Conservation (phyloP, 2,113 vertebrate genomes). For the Loxodonta africana region DNA sequence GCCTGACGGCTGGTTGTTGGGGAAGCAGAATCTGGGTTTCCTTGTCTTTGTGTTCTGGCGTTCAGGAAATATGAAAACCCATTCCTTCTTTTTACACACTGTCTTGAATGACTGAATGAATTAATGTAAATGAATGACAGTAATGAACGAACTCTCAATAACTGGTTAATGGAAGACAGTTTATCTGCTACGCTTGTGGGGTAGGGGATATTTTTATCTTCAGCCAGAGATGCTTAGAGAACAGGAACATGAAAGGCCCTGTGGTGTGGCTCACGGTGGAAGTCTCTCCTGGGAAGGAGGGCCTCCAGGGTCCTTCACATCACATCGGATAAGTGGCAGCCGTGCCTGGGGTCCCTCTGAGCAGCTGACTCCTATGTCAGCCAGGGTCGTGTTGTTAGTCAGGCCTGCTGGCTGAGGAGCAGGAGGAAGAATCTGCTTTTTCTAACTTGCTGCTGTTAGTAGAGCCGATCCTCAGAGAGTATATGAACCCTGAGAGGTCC, state of each 20-base stretch:
- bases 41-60: too few species aligned
- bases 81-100: background rate
- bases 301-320: too few species aligned
- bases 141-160: background rate
- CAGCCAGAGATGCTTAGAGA: background rate
- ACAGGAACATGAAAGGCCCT: background rate
- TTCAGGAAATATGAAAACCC: background rate
- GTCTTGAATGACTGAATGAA: background rate
- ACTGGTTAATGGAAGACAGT: background rate
- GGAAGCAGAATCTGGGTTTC: background rate
- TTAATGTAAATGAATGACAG: background rate
- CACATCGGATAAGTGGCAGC: background rate
- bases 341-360: background rate
- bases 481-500: background rate
- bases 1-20: background rate
- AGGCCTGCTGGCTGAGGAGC: background rate
- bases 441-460: background rate
- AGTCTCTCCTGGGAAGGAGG: background rate
- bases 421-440: background rate
- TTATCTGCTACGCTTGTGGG: background rate
- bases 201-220: background rate
- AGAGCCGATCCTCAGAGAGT: background rate
- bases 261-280: background rate
- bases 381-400: background rate
- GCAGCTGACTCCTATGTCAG: too few species aligned